A percentile compares a stretch with the other conserved stretches of the same genome.
These are phyloP conservation scores for Smutsia temminckii DNA, from an alignment of 2,797 vertebrate species.

Conservation along the genomic window DNA sequence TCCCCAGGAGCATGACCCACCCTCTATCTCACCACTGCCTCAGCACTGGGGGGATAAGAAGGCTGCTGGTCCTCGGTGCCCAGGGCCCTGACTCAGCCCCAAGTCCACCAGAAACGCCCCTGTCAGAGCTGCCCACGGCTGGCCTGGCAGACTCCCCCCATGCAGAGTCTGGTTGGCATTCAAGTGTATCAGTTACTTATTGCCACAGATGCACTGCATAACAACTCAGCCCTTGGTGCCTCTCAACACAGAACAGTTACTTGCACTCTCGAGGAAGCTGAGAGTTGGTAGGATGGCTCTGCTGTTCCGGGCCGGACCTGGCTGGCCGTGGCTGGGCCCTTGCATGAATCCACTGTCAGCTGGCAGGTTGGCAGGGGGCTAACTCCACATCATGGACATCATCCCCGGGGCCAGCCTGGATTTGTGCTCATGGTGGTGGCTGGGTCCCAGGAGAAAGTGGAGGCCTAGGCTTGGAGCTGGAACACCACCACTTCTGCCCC, in stretches of 20 bases:
- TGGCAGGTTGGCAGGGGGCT: neutral
- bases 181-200: neutral
- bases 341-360: accelerated
- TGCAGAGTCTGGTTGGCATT: neutral
- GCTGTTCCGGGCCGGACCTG: neutral
- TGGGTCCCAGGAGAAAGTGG: neutral
- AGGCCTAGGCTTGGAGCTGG: neutral
- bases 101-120: neutral
- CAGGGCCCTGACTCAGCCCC: neutral
- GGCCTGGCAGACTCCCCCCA: neutral
- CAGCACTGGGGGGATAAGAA: accelerated
- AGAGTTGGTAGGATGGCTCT: neutral
- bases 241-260: accelerated
- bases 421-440: neutral
- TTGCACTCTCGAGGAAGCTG: neutral
- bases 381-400: accelerated
- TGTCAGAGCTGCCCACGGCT: neutral
- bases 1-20: neutral
- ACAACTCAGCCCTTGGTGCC: neutral
- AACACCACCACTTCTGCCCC: neutral
- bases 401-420: neutral
- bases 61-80: neutral
- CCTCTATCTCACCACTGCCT: neutral
- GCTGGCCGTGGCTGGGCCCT: neutral
- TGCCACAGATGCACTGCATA: accelerated